Evolutionary conservation across 2,113 vertebrate species (phyloP).

Genomic region (Platycercus adscitus): DNA sequence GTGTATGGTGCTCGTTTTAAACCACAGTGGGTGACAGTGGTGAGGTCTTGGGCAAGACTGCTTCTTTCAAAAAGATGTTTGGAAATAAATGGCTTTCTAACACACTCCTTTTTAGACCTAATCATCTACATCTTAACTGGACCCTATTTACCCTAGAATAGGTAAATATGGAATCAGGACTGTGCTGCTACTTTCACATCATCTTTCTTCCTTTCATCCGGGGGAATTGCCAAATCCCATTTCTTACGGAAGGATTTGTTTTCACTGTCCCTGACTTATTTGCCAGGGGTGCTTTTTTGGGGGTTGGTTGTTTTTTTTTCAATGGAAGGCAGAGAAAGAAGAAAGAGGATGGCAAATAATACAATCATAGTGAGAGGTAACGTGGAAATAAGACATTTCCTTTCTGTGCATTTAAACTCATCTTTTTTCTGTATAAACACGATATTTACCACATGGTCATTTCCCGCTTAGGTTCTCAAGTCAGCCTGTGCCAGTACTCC

Average conservation of each 20-base stretch:
- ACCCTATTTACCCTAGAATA: neutral
- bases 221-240: neutral
- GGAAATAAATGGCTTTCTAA: neutral
- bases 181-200: neutral
- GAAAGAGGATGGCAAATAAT: neutral
- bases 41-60: neutral
- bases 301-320: neutral
- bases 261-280: neutral
- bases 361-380: neutral
- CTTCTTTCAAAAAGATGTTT: neutral
- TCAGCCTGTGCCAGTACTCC: neutral
- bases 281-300: neutral
- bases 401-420: neutral
- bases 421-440: neutral
- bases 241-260: neutral
- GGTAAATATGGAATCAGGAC: neutral
- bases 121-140: neutral
- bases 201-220: neutral
- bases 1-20: neutral
- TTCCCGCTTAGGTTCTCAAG: neutral
- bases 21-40: neutral
- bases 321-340: neutral
- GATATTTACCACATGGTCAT: neutral
- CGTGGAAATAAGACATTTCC: neutral
- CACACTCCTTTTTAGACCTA: neutral